Percentiles rank a stretch among this genome's conserved stretches.
Evolutionary conservation across 2,113 vertebrate species (phyloP).

Genomic region (Rynchops niger): DNA sequence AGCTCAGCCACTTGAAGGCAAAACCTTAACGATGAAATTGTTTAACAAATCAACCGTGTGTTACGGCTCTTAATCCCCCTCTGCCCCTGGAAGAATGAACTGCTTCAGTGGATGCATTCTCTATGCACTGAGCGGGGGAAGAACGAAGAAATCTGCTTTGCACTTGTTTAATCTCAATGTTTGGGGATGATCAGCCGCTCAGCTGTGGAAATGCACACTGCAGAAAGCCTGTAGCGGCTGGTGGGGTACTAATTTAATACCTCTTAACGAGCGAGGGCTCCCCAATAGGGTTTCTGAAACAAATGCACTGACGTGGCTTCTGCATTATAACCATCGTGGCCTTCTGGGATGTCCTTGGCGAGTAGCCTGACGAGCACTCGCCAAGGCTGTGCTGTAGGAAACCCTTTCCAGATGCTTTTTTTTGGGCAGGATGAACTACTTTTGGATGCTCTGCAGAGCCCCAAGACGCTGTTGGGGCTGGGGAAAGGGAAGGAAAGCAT

Average conservation of each 20-base stretch:
- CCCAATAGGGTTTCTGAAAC: neutral
- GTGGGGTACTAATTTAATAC: neutral
- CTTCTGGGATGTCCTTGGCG: neutral
- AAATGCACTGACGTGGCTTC: neutral
- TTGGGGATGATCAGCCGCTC: neutral
- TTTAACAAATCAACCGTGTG: neutral
- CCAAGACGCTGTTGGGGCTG: neutral
- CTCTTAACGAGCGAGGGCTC: neutral
- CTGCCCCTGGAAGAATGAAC: neutral
- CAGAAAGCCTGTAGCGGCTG: neutral
- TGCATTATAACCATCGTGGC: neutral
- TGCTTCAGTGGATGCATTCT: neutral
- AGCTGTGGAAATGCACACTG: neutral
- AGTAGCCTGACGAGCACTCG: neutral
- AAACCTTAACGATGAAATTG: neutral
- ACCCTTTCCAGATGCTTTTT: neutral
- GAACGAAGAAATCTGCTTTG: neutral
- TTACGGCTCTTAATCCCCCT: neutral
- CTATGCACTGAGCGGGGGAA: neutral
- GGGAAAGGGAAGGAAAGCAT: neutral
- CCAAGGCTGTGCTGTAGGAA: neutral
- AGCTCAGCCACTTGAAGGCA: neutral
- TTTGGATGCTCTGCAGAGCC: neutral
- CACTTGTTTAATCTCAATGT: neutral
- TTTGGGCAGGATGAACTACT: neutral